Conservation (phyloP, 1,140 invertebrate genomes). For the Stegodyphus mimosarum region DNA sequence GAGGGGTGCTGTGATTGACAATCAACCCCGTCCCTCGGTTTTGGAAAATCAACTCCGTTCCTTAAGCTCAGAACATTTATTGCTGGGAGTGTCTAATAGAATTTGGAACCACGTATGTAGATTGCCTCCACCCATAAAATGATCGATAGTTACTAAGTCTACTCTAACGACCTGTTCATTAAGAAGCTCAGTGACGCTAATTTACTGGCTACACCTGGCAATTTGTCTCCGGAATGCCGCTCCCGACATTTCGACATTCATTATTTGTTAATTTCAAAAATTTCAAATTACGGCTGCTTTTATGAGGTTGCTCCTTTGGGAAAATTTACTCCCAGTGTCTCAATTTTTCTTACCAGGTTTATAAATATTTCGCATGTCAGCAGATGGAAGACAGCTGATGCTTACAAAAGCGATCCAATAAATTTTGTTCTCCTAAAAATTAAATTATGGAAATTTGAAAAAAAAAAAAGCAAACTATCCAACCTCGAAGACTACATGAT, state of each 20-base stretch:
- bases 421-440: background rate
- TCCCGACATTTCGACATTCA: conserved; percentile 44
- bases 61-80: too few species aligned
- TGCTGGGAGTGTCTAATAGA: conserved; percentile 25
- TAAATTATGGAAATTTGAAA: background rate
- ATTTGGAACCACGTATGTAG: conserved; percentile 13
- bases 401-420: background rate
- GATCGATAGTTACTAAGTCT: conserved; percentile 41
- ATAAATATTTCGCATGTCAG: background rate
- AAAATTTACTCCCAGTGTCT: background rate
- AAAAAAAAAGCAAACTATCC: background rate
- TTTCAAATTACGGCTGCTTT: conserved; percentile 18
- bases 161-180: conserved; percentile 56
- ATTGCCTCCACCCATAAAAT: conserved; percentile 38
- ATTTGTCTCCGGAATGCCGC: conserved; percentile 42
- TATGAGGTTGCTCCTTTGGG: background rate
- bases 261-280: conserved; percentile 54
- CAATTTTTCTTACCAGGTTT: background rate
- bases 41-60: too few species aligned
- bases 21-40: too few species aligned
- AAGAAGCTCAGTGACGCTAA: conserved; percentile 54
- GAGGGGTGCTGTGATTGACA: too few species aligned
- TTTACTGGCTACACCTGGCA: conserved; percentile 46
- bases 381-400: background rate
- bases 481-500: background rate